Base-by-base conservation (phyloP, 2,888 invertebrate genomes). In the Parnassius mnemosyne region DNA sequence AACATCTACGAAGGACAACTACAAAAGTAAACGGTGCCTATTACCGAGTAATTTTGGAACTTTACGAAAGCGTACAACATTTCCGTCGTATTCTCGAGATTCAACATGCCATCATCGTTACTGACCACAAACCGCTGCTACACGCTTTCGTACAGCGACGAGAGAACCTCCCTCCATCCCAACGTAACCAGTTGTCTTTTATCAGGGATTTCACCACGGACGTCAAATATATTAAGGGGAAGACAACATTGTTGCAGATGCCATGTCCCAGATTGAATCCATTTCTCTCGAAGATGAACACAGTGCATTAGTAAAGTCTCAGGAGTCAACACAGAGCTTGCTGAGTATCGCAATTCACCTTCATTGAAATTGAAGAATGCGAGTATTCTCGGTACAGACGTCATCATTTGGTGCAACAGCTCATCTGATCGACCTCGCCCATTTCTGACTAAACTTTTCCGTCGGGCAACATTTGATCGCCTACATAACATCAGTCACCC, bases 31-130 rank as follows among this genome's bases (percentile, higher is more conserved):
- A n/a, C n/a, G n/a, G 2, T 3, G 68, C 69, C 1, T 70, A 70
- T 54, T 67, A 71, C 47, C 46, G 69, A 3, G 70, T 69, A 52
- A 57, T 72, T 0, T 49, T 72, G 9, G 68, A 65, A 1, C 58
- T 70, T 0, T 69, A 71, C 52, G 64, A 69, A 58, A 59, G 56
- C 16, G 68, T 70, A 10, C 68, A 71, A 12, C 68, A 72, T 53
- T 71, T 71, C 43, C 64, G 70, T 2, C 61, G 72, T 25, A 60
- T 72, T 11, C 11, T 71, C 1, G 71, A 69, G 25, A 66, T 50
- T 1, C 64, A 65, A 12, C 66, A 68, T n/a, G 50, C 56, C 0
- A 67, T 62, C 0, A 69, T 68, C 5, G 69, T 57, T 13, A 69
- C 69, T 0, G 69, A 69, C 16, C 71, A 72, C 13, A 71, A 73